Conservation (phyloP, 2,113 vertebrate species). For the Muntiacus reevesi region DNA sequence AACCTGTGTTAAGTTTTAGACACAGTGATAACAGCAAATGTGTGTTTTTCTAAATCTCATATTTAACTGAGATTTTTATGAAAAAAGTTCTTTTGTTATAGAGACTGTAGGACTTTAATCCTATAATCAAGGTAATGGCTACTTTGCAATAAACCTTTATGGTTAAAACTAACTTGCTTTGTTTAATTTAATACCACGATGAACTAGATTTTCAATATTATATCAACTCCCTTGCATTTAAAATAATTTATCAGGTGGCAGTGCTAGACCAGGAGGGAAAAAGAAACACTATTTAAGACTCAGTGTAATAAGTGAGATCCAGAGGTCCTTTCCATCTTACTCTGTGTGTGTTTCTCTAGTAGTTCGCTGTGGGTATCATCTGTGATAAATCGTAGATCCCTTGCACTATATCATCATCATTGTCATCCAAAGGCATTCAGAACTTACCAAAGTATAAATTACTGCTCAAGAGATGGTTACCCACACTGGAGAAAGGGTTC, state of each 20-base stretch:
- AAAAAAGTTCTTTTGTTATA: neutral
- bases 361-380: neutral
- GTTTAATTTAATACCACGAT: neutral
- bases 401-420: conserved; percentile 28
- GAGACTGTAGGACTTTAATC: neutral
- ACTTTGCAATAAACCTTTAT: neutral
- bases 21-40: neutral
- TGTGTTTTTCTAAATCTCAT: neutral
- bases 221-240: neutral
- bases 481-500: neutral
- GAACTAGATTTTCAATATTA: neutral
- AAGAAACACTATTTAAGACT: neutral
- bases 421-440: conserved; percentile 1
- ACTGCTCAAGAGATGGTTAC: neutral
- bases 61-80: neutral
- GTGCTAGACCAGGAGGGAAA: neutral
- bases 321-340: neutral
- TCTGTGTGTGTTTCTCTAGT: neutral
- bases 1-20: neutral
- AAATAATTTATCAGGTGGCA: conserved; percentile 7
- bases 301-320: neutral
- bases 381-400: conserved; percentile 15
- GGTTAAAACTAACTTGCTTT: neutral
- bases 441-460: conserved; percentile 27
- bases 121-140: neutral